These are phyloP conservation scores for Chydorus sphaericus DNA, from an alignment of 2,888 invertebrate genomes.

Conservation along the genomic window DNA sequence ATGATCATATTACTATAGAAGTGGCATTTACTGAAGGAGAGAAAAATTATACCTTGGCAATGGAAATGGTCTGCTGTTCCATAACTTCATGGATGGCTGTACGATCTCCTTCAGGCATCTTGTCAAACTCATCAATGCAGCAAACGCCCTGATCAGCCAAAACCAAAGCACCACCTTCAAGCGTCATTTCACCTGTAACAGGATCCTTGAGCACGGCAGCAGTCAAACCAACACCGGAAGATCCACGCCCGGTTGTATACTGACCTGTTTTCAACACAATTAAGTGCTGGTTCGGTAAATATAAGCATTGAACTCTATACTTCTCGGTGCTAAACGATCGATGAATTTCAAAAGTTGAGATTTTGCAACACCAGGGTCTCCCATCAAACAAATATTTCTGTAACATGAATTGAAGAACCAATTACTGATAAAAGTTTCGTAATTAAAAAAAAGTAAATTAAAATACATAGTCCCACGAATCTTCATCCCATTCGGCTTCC, in stretches of 20 bases:
- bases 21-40: background rate
- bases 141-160: constrained; percentile 93
- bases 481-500: constrained; percentile 87
- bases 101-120: constrained; percentile 91
- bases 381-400: constrained; percentile 98
- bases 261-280: constrained; percentile 40
- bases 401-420: too few species aligned
- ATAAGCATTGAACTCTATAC: constrained; percentile 29
- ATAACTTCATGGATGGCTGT: constrained; percentile 95
- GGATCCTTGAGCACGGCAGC: constrained; percentile 97
- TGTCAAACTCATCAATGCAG: constrained; percentile 99
- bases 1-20: constrained; percentile 6
- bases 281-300: background rate
- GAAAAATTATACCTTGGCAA: constrained; percentile 59
- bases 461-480: constrained; percentile 48
- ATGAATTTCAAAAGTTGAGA: constrained; percentile 92
- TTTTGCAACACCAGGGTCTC: constrained; percentile 99
- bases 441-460: background rate
- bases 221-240: constrained; percentile 96
- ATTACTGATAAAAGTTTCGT: background rate
- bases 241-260: constrained; percentile 91
- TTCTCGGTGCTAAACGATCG: constrained; percentile 77
- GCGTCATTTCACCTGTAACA: constrained; percentile 89
- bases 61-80: constrained; percentile 99
- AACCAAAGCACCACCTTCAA: constrained; percentile 93